Base-by-base conservation (phyloP, 2,113 vertebrate species). In the Dromaius novaehollandiae region DNA sequence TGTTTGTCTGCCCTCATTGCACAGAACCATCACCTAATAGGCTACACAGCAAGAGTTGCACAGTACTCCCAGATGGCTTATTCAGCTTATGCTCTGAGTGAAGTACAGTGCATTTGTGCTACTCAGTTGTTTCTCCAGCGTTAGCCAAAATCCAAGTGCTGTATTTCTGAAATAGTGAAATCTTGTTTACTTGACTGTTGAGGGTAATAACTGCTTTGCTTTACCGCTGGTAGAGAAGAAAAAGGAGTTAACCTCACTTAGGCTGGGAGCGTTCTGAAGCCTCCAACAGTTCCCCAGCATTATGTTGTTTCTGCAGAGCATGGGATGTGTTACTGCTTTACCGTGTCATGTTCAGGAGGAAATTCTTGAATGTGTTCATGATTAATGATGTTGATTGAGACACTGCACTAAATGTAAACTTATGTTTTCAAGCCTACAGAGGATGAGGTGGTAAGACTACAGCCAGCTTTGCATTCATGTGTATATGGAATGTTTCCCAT, bases 371-470 rank as follows among this genome's bases (percentile, higher is more conserved):
- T 70, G 94, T 96, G 91, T 86, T 98, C 18, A 1, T 97, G 89
- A 94, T 95, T 86, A 82, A 90, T 87, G 76, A 65, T 95, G 84
- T 93, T 93, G 90, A 95, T 88, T 66, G 13, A 80, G 91, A 97
- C 92, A 63, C 88, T 93, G 92, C 98, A 98, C 98, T 99, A 99
- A 99, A 98, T 98, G 85, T 98, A 96, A 98, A 98, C 98, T 99
- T 99, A 94, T 98, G 98, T 99, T 99, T 99, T 98, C 99, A 99
- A 99, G 99, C 99, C 98, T 98, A 48, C 97, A 71, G 98, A 99
- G 98, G 99, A 99, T 51, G 99, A 99, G 98, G 99, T 98, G 99
- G 99, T 99, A 99, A 99, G 99, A 99, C 82, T 88, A 79, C 71
- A 93, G 97, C 91, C 96, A 65, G 93, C 96, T 97, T 94, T 97